A percentile compares a stretch with the other conserved stretches of the same genome.
Conservation (phyloP, 2,888 invertebrate species). For the Cabera pusaria region DNA sequence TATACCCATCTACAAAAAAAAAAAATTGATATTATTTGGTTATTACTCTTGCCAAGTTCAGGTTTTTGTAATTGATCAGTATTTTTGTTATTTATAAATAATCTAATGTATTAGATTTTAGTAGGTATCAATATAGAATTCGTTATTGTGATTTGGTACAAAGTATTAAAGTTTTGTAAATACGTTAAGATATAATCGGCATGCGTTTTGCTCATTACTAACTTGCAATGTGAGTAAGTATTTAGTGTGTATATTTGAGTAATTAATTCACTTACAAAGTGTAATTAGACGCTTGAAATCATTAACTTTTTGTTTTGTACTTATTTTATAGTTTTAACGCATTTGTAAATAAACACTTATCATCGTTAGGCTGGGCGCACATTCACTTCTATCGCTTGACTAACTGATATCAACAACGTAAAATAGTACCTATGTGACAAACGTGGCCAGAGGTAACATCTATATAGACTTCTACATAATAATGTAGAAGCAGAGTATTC, state of each 20-base stretch:
- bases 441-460: no score
- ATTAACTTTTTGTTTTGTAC: slow-evolving; percentile 10
- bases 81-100: slow-evolving; percentile 54
- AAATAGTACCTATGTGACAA: no score
- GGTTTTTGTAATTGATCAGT: slow-evolving; percentile 44
- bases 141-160: slow-evolving; percentile 51
- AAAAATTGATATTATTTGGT: no score
- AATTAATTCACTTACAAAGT: slow-evolving; percentile 25
- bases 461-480: no score
- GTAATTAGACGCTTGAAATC: slow-evolving; percentile 19
- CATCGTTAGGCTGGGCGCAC: no score
- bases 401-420: no score
- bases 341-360: slow-evolving; percentile 32
- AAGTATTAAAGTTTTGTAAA: slow-evolving; percentile 40
- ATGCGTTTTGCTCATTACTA: slow-evolving; percentile 38
- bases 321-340: slow-evolving; percentile 10
- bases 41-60: slow-evolving; percentile 2
- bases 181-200: slow-evolving; percentile 28
- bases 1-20: no score
- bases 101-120: slow-evolving; percentile 35
- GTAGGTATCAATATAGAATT: slow-evolving; percentile 34
- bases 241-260: slow-evolving; percentile 38
- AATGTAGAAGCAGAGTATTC: no score
- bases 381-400: neutral
- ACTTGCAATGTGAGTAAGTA: slow-evolving; percentile 23